Evolutionary conservation across 1,140 invertebrate genomes (phyloP).

Genomic region (Hyles euphorbiae): DNA sequence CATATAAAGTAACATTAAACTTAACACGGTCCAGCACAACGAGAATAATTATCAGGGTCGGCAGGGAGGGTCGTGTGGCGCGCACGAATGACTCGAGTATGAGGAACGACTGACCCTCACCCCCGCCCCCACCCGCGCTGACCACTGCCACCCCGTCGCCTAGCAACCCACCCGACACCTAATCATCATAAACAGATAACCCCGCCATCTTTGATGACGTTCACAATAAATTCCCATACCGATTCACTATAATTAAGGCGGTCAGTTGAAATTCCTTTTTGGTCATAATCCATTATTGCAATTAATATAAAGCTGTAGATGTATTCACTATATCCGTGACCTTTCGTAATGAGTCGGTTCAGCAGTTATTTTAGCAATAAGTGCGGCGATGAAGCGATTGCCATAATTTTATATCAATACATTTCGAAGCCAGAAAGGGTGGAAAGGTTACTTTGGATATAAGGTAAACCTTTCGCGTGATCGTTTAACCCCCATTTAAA

Average conservation of each 20-base stretch:
- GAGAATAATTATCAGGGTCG: constrained; percentile 63
- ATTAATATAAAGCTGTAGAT: too few relatives aligned
- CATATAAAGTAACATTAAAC: constrained; percentile 50
- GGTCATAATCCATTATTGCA: too few relatives aligned
- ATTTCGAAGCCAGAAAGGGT: too few relatives aligned
- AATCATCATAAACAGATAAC: constrained; percentile 75
- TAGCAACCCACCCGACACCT: constrained; percentile 62
- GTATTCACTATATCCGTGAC: too few relatives aligned
- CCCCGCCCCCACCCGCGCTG: constrained; percentile 33
- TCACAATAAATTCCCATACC: constrained; percentile 6
- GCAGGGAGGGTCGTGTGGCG: constrained; percentile 28
- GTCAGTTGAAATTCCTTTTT: too few relatives aligned
- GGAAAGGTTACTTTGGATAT: constrained; percentile 1
- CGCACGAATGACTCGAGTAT: constrained; percentile 49
- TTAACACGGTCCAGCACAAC: constrained; percentile 42
- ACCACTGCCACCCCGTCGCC: constrained; percentile 69
- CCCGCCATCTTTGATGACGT: constrained; percentile 63
- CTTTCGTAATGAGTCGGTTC: too few relatives aligned
- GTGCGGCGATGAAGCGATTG: too few relatives aligned
- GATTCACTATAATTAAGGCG: too few relatives aligned
- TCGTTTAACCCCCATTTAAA: constrained; percentile 70
- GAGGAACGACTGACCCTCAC: constrained; percentile 38
- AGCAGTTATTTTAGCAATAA: too few relatives aligned
- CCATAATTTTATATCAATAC: too few relatives aligned
- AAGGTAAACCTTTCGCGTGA: constrained; percentile 65